Percentiles rank a stretch among this genome's conserved stretches.
Evolutionary conservation across 1,140 invertebrate species (phyloP).

Genomic region (Trachymyrmex cornetzi): DNA sequence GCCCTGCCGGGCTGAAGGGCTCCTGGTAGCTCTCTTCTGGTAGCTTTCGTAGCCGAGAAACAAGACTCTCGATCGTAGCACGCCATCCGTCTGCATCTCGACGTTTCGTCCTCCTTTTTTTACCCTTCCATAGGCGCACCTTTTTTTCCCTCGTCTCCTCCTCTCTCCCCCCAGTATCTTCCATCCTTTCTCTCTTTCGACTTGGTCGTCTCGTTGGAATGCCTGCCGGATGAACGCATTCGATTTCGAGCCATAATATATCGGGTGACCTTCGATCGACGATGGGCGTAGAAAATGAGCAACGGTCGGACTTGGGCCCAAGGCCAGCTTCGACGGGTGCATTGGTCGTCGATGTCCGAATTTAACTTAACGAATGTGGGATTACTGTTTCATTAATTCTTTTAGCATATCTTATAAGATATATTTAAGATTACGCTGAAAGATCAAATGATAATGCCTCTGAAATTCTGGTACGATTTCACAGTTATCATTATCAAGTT

Average conservation of each 20-base stretch:
- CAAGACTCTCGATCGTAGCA: constrained; percentile 74
- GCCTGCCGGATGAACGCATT: constrained; percentile 80
- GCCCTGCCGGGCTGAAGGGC: constrained; percentile 79
- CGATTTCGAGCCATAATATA: constrained; percentile 75
- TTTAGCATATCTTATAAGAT: constrained; percentile 27
- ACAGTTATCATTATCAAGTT: background rate
- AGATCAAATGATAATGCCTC: constrained; percentile 9
- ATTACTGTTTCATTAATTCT: constrained; percentile 48
- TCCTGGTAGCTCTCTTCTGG: constrained; percentile 77
- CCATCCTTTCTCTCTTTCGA: constrained; percentile 64
- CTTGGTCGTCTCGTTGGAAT: constrained; percentile 79
- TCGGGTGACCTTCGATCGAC: constrained; percentile 75
- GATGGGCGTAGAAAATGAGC: constrained; percentile 64
- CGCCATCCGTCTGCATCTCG: constrained; percentile 74
- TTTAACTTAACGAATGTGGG: constrained; percentile 52
- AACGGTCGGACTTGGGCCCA: constrained; percentile 42
- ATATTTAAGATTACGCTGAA: background rate
- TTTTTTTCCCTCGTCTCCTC: constrained; percentile 30
- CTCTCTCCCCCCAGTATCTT: background rate
- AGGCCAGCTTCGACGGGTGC: constrained; percentile 67
- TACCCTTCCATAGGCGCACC: constrained; percentile 61
- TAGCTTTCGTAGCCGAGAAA: constrained; percentile 76
- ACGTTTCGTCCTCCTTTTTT: constrained; percentile 54
- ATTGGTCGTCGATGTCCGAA: constrained; percentile 65
- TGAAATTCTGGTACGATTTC: constrained; percentile 7